Base-by-base conservation (phyloP, 2,797 vertebrate genomes). In the Falco berigora region DNA sequence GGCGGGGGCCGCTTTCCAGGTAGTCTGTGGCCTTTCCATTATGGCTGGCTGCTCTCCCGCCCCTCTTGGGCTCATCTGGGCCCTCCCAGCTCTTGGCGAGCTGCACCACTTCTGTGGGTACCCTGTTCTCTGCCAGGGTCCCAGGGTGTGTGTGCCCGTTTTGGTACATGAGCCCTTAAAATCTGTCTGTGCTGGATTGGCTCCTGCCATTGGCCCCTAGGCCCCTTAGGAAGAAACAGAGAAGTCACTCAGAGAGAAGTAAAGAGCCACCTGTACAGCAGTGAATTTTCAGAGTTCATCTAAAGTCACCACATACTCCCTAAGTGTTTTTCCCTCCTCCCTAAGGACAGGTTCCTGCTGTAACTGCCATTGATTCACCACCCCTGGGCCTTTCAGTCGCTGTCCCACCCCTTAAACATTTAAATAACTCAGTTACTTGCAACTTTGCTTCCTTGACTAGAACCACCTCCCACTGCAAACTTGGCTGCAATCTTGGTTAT, bases 91-190 rank as follows among this genome's bases (percentile, higher is more conserved):
- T 55, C 47, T 20, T 10, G 50, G 32, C 4, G 23, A 49, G 21
- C 14, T 25, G 42, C 2, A 2, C 5, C 22, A 7, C 27, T 56
- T 24, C 18, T 76, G 10, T 27, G n/a, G 25, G 50, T 40, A 6
- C 12, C 24, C 30, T 8, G 2, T 55, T 30, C 21, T 15, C 21
- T 69, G 38, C 13, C 42, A 3, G 52, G 9, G 56, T 50, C 14
- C 20, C 4, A 0, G 6, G 27, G 16, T 2, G 8, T 2, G 55
- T 17, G 25, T 55, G 46, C 8, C 12, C 5, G 0, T 11, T 38
- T 75, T 22, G 64, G 19, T 28, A 42, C 4, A 0, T 3, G 47
- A 86, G 40, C 69, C 40, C 14, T 59, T 50, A 52, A 36, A 49
- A 15, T 12, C 8, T 38, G 12, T 2, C 9, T 32, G 3, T 27